Evolutionary conservation across 2,888 invertebrate species (phyloP), one percentile per base, ranked within the genome.

Genomic region (Aphidoletes aphidimyza): DNA sequence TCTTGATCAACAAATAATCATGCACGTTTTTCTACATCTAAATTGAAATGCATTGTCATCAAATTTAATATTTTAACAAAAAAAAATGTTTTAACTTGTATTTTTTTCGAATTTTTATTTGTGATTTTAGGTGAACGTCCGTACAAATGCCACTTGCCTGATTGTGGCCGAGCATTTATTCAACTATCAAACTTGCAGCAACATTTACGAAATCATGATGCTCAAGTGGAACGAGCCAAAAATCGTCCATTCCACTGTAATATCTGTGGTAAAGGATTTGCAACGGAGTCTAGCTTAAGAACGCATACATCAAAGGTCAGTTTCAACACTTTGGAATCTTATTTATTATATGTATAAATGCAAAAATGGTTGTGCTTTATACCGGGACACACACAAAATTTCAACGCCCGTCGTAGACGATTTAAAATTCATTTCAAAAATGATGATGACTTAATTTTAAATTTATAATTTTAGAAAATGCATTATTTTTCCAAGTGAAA

Each of bases 291-390:
- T 90, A 97, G 97, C 90, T 92, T 98, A 87, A 93, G 98, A 90
- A 97, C 98, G 86, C 98, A 98, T 90, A 97, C 97, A 88, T 96
- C 97, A 90, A 98, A 98, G 97, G 98, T 98, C 93, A 93, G 95
- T 94, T 92, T 5, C 6, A 42, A 42, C 42, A 54, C 9, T 17
- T 47, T n/a, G 9, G 1, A 54, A 39, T 39, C 39, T 39, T 39
- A 39, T n/a, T n/a, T n/a, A n/a, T n/a, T n/a, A n/a, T n/a, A n/a
- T n/a, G n/a, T n/a, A n/a, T n/a, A n/a, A n/a, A n/a, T n/a, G n/a
- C n/a, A n/a, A n/a, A n/a, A n/a, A n/a, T n/a, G n/a, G n/a, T n/a
- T n/a, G n/a, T n/a, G n/a, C n/a, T n/a, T n/a, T n/a, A n/a, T n/a
- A n/a, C n/a, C n/a, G n/a, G n/a, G n/a, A n/a, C n/a, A n/a, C n/a